Percentiles rank a stretch among this genome's conserved stretches.
Evolutionary conservation across 2,797 vertebrate genomes (phyloP).

Genomic region (Neosalanx taihuensis): DNA sequence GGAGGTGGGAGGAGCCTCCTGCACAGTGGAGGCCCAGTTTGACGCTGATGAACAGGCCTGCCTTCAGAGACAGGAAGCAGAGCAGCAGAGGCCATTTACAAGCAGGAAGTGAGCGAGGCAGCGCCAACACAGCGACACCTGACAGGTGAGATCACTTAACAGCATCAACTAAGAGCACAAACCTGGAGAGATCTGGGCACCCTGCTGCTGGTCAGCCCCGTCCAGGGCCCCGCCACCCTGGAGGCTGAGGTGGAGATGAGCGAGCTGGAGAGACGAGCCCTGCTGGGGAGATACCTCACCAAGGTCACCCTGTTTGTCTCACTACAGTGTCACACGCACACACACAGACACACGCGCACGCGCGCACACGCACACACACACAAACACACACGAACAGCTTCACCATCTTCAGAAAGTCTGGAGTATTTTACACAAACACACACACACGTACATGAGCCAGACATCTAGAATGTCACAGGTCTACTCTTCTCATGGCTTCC

Average conservation of each 20-base stretch:
- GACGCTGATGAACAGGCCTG: constrained; percentile 55
- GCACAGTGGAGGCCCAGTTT: constrained; percentile 36
- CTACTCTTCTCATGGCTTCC: neutral
- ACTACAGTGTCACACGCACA: too few relatives aligned
- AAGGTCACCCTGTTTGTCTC: constrained; percentile 79
- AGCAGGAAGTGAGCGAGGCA: constrained; percentile 21
- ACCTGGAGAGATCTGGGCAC: constrained; percentile 57
- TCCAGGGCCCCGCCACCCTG: constrained; percentile 71
- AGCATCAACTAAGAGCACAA: neutral
- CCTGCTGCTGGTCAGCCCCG: constrained; percentile 73
- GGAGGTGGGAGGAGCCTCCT: neutral
- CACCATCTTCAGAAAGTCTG: neutral
- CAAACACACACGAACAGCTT: neutral
- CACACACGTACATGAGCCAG: neutral
- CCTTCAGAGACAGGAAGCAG: constrained; percentile 40
- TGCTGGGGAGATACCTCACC: constrained; percentile 82
- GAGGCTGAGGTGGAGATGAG: constrained; percentile 86
- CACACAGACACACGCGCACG: too few relatives aligned
- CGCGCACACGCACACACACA: neutral
- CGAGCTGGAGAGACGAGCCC: constrained; percentile 67
- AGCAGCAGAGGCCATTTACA: constrained; percentile 42
- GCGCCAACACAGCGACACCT: neutral
- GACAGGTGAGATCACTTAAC: neutral
- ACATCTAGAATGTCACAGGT: constrained; percentile 7
- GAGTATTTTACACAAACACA: neutral